Conservation (phyloP, 2,113 vertebrate genomes). For the Polyodon spathula region DNA sequence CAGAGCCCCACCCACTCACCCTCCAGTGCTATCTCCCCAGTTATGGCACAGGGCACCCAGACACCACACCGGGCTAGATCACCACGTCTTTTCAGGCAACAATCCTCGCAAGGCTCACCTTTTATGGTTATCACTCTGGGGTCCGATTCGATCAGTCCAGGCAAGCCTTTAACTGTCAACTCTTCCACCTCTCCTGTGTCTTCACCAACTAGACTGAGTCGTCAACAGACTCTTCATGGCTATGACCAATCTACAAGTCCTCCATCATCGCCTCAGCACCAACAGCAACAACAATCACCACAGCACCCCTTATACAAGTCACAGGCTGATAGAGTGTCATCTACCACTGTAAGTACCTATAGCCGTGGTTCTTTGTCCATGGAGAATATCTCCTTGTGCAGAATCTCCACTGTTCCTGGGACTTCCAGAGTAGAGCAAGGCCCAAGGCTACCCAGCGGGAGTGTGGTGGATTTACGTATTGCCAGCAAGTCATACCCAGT, state of each 20-base stretch:
- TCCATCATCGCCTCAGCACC: slow-evolving; percentile 54
- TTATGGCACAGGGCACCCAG: slow-evolving; percentile 71
- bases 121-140: slow-evolving; percentile 80
- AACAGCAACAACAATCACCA: slow-evolving; percentile 41
- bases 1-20: slow-evolving; percentile 70
- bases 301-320: slow-evolving; percentile 57
- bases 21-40: slow-evolving; percentile 49
- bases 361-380: slow-evolving; percentile 69
- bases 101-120: slow-evolving; percentile 77
- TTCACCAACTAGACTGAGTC: slow-evolving; percentile 67
- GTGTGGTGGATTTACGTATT: slow-evolving; percentile 78
- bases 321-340: slow-evolving; percentile 42
- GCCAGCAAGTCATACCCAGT: slow-evolving; percentile 78
- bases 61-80: slow-evolving; percentile 60
- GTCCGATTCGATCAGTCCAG: slow-evolving; percentile 67
- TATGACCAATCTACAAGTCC: slow-evolving; percentile 55
- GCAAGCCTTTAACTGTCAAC: slow-evolving; percentile 68
- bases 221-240: slow-evolving; percentile 59
- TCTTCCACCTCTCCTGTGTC: slow-evolving; percentile 76
- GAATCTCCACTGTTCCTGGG: slow-evolving; percentile 78
- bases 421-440: slow-evolving; percentile 72
- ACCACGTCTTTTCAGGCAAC: slow-evolving; percentile 70
- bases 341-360: slow-evolving; percentile 56
- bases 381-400: slow-evolving; percentile 82
- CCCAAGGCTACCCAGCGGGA: slow-evolving; percentile 57